Evolutionary conservation across 2,113 vertebrate genomes (phyloP).

Genomic region (Osmerus eperlanus): DNA sequence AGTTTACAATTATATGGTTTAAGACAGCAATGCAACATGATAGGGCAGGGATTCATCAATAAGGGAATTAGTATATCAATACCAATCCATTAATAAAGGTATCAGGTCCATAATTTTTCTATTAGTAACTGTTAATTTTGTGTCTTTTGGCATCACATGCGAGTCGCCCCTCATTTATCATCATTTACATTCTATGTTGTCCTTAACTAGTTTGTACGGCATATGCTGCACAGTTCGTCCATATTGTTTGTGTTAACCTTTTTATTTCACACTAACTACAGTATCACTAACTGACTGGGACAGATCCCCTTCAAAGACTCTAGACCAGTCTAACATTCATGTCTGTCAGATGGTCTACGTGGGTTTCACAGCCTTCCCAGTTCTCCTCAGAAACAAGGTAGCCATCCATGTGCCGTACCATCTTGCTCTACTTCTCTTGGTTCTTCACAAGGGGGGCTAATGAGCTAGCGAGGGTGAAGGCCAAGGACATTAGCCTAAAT

Average conservation of each 20-base stretch:
- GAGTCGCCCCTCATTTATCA: background rate
- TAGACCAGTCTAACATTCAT: constrained; percentile 42
- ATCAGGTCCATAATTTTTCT: background rate
- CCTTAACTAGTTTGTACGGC: background rate
- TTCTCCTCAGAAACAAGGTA: constrained; percentile 28
- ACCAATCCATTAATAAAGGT: background rate
- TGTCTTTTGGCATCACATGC: background rate
- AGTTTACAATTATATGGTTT: background rate
- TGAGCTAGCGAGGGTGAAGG: constrained; percentile 39
- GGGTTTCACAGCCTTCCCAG: constrained; percentile 4
- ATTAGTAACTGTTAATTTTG: background rate
- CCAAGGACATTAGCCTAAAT: constrained; percentile 52
- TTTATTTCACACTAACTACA: background rate
- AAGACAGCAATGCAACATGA: background rate
- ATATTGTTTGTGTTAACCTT: background rate
- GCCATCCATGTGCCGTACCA: constrained; percentile 32
- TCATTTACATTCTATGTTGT: background rate
- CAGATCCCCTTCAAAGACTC: constrained; percentile 8
- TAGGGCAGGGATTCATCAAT: background rate
- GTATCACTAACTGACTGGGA: background rate
- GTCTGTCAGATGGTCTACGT: constrained; percentile 32
- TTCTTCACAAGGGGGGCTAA: constrained; percentile 35
- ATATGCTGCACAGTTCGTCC: background rate
- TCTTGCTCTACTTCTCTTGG: constrained; percentile 39
- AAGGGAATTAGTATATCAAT: background rate